Conservation (phyloP, 2,797 vertebrate genomes). For the Sphaeramia orbicularis region DNA sequence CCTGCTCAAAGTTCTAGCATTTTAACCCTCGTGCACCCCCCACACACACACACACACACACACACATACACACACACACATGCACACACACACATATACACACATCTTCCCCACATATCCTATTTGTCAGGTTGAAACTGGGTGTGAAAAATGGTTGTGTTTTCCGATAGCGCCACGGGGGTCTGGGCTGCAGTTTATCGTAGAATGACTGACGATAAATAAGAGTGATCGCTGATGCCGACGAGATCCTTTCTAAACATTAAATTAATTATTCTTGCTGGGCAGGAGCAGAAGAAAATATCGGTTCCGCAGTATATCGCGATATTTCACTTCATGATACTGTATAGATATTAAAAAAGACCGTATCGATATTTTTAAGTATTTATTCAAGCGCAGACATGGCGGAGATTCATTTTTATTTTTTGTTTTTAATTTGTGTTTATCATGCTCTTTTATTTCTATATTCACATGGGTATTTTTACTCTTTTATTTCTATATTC, state of each 20-base stretch:
- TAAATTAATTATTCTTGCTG: constrained; percentile 37
- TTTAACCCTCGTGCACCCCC: constrained; percentile 17
- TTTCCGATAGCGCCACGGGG: constrained; percentile 49
- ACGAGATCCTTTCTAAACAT: constrained; percentile 32
- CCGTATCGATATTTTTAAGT: too few species aligned
- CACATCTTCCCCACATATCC: constrained; percentile 5
- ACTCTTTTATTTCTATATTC: too few species aligned
- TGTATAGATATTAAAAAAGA: too few species aligned
- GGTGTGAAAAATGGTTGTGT: constrained; percentile 64
- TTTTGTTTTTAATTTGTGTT: too few species aligned
- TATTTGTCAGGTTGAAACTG: constrained; percentile 71
- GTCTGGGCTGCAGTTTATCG: constrained; percentile 50
- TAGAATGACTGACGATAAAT: constrained; percentile 52
- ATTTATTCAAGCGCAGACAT: too few species aligned
- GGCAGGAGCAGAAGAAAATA: constrained; percentile 37
- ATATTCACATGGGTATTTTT: too few species aligned
- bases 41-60: neutral
- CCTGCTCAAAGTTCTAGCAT: constrained; percentile 48
- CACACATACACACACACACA: too few species aligned
- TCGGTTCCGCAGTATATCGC: too few species aligned
- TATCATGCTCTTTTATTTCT: too few species aligned
- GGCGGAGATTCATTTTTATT: too few species aligned
- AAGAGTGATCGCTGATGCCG: constrained; percentile 43
- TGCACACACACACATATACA: too few species aligned
- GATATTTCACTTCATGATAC: too few species aligned